A percentile compares a stretch with the other conserved stretches of the same genome.
These are phyloP conservation scores for Gambusia yucatana DNA, from an alignment of 2,797 vertebrate species.

Conservation along the genomic window DNA sequence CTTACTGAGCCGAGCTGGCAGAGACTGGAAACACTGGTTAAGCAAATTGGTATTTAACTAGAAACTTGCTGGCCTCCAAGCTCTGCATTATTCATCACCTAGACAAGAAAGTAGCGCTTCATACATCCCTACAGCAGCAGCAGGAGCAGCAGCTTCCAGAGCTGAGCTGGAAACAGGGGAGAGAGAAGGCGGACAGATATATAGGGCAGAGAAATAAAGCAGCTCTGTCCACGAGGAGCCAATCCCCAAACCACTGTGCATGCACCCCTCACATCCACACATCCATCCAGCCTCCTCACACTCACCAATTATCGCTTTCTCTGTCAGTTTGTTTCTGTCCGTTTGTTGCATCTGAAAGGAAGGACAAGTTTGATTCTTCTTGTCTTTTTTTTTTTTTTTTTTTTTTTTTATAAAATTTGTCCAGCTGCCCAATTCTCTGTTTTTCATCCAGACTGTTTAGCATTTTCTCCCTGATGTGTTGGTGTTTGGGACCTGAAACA, in stretches of 20 bases:
- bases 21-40: conserved; percentile 84
- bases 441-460: conserved; percentile 48
- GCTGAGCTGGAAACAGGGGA: conserved; percentile 43
- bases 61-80: conserved; percentile 81
- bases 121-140: conserved; percentile 72
- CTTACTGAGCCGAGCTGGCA: conserved; percentile 74
- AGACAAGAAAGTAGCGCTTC: conserved; percentile 80
- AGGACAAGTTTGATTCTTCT: conserved; percentile 48
- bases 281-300: conserved; percentile 28
- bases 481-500: conserved; percentile 11
- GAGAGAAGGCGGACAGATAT: conserved; percentile 67
- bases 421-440: conserved; percentile 54
- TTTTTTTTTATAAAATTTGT: conserved; percentile 58
- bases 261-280: conserved; percentile 19
- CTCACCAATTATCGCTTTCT: conserved; percentile 62
- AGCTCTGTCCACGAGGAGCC: conserved; percentile 57
- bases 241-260: conserved; percentile 56
- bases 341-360: conserved; percentile 60
- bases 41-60: conserved; percentile 88
- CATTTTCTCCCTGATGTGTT: conserved; percentile 35
- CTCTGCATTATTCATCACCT: conserved; percentile 82
- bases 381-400: conserved; percentile 35
- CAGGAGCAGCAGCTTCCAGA: conserved; percentile 59
- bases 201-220: conserved; percentile 76
- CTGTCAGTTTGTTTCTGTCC: conserved; percentile 40